Percentiles rank a stretch among this genome's conserved stretches.
These are phyloP conservation scores for Pseudanteris insignis DNA, from an alignment of 2,888 invertebrate genomes.

Conservation along the genomic window DNA sequence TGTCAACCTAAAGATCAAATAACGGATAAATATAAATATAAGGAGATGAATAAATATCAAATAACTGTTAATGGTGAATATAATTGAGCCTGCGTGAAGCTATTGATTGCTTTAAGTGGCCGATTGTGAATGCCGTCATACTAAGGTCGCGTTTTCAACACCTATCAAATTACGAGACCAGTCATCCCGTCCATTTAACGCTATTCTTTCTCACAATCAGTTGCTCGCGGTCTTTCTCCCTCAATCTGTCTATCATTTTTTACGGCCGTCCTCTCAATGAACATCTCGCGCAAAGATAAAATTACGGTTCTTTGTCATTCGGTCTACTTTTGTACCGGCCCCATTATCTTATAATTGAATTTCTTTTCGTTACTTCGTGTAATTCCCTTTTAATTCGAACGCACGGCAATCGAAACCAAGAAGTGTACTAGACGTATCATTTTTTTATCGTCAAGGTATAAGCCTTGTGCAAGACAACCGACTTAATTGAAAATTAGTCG, in stretches of 20 bases:
- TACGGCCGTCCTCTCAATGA: constrained; percentile 28
- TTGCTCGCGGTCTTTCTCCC: constrained; percentile 11
- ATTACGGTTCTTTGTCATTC: constrained; percentile 45
- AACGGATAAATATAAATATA: no score
- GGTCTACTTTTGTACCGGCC: constrained; percentile 37
- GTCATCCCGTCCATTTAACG: constrained; percentile 36
- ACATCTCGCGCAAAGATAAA: constrained; percentile 35
- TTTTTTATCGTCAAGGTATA: constrained; percentile 4
- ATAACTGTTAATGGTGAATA: no score
- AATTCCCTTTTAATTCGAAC: constrained; percentile 38
- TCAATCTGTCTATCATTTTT: constrained; percentile 28
- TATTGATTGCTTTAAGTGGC: constrained; percentile 16
- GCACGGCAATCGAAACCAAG: constrained; percentile 37
- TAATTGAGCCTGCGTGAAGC: constrained; percentile 17
- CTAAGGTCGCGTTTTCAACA: constrained; percentile 29
- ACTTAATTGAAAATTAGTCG: constrained; percentile 35
- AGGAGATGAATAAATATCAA: no score
- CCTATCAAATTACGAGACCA: constrained; percentile 33
- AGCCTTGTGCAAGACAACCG: constrained; percentile 20
- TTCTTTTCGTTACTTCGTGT: constrained; percentile 31
- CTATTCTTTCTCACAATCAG: constrained; percentile 39
- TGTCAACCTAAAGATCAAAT: neutral
- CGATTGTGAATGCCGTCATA: constrained; percentile 1
- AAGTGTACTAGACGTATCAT: constrained; percentile 36
- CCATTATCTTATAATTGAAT: constrained; percentile 47